Evolutionary conservation across 2,113 vertebrate genomes (phyloP).

Genomic region (Hyperopisus bebe): DNA sequence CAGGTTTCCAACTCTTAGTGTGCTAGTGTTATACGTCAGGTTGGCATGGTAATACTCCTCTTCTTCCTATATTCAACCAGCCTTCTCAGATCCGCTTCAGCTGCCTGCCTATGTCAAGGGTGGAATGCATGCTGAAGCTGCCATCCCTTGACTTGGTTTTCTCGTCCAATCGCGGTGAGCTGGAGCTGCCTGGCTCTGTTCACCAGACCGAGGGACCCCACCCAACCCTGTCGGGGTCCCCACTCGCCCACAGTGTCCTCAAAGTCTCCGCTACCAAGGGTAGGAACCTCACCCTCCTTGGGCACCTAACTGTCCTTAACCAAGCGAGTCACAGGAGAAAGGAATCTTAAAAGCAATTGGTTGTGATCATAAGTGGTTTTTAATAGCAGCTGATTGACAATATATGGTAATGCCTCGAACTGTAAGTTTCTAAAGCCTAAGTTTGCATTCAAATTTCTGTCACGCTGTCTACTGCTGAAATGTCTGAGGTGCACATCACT

Average conservation of each 20-base stretch:
- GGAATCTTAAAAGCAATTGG: not conserved
- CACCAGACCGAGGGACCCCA: not conserved
- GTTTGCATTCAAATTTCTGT: not conserved
- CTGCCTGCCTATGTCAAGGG: conserved; percentile 90
- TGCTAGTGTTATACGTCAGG: not conserved
- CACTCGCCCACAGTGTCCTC: conserved; percentile 57
- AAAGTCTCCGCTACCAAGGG: conserved; percentile 77
- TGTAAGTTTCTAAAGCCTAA: not conserved
- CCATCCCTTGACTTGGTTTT: conserved; percentile 95
- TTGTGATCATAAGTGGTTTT: not conserved
- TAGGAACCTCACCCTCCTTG: conserved; percentile 29
- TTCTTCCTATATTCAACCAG: conserved; percentile 47
- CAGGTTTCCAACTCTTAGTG: not conserved
- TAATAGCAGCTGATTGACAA: not conserved
- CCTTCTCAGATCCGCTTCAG: conserved; percentile 98
- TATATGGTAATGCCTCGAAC: not conserved
- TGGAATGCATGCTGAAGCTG: conserved; percentile 96
- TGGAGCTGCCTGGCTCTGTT: conserved; percentile 66
- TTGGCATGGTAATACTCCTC: not conserved
- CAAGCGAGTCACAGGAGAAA: not conserved
- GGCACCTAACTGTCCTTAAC: not conserved
- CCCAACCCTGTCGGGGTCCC: conserved; percentile 39
- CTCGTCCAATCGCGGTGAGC: conserved; percentile 90
- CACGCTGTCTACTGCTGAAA: not conserved
- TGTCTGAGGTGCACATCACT: not conserved